Evolutionary conservation across 1,140 invertebrate genomes (phyloP).

Genomic region (Bathynomus jamesi): DNA sequence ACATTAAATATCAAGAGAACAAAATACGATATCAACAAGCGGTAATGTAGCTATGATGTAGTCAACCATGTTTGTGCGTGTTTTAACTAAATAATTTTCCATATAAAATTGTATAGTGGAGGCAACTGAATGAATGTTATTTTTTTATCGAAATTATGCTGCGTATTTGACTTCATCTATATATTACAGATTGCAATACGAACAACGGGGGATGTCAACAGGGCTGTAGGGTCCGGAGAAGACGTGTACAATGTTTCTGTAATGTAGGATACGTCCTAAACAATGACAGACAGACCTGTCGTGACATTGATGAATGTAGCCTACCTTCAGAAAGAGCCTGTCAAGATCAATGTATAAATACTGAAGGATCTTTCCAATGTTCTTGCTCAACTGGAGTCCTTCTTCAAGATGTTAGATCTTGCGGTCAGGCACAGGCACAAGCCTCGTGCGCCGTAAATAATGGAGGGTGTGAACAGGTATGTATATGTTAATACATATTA

Average conservation of each 20-base stretch:
- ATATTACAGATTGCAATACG: no score
- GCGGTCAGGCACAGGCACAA: no score
- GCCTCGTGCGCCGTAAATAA: slow-evolving; percentile 4
- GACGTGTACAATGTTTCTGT: slow-evolving; percentile 11
- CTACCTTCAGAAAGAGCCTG: slow-evolving; percentile 30
- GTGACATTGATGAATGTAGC: slow-evolving; percentile 7
- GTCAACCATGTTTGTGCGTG: no score
- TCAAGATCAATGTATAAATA: slow-evolving; percentile 16
- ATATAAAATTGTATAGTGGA: no score
- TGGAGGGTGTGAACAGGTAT: slow-evolving; percentile 6
- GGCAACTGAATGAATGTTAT: no score
- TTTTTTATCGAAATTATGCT: no score
- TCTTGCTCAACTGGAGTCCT: neutral
- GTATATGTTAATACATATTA: no score
- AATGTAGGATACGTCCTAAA: slow-evolving; percentile 6
- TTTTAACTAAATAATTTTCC: no score
- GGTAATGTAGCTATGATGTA: no score
- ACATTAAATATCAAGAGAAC: no score
- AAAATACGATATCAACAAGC: no score
- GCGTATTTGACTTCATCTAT: no score
- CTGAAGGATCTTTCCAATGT: neutral
- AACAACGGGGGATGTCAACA: slow-evolving; percentile 10
- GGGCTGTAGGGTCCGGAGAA: neutral
- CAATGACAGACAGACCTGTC: slow-evolving; percentile 10
- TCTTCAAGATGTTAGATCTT: neutral